A percentile compares a stretch with the other conserved stretches of the same genome.
phyloP scores from a whole-genome alignment of 64 coral and sea anemone species.

The Catalaphyllia jardinei region DNA sequence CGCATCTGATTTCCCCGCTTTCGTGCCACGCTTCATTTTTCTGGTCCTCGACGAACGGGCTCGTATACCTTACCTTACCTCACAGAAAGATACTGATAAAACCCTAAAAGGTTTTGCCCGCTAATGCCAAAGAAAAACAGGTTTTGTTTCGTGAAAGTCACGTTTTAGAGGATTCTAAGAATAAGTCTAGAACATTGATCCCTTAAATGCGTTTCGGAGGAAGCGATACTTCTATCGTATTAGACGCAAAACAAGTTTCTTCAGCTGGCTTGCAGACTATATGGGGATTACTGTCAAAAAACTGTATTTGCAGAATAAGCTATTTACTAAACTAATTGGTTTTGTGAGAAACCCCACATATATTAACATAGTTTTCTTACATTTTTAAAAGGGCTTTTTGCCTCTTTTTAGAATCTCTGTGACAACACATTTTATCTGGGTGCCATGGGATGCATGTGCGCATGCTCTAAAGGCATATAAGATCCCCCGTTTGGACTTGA shows the following conservation, averaged over 20 bases:
- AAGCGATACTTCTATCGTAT: slow-evolving; percentile 19
- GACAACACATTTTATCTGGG: slow-evolving; percentile 64
- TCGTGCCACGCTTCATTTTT: slow-evolving; percentile 9
- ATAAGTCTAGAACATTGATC: slow-evolving; percentile 34
- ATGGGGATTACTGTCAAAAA: slow-evolving; percentile 29
- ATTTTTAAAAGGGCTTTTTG: neutral
- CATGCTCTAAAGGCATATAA: slow-evolving; percentile 89
- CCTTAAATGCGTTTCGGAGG: slow-evolving; percentile 37
- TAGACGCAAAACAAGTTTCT: neutral
- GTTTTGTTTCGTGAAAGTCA: slow-evolving; percentile 12
- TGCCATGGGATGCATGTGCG: slow-evolving; percentile 85
- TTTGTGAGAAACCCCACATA: slow-evolving; percentile 6
- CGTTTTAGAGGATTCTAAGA: slow-evolving; percentile 29
- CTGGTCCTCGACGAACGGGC: neutral
- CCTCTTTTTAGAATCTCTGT: neutral
- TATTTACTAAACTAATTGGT: slow-evolving; percentile 45
- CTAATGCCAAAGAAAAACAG: slow-evolving; percentile 45
- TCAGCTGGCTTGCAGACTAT: neutral
- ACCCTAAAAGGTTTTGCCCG: slow-evolving; percentile 34
- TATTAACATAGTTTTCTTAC: slow-evolving; percentile 31
- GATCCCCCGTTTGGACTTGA: slow-evolving; percentile 75
- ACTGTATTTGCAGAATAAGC: slow-evolving; percentile 40
- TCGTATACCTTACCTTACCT: neutral
- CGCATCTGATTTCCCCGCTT: neutral
- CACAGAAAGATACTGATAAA: slow-evolving; percentile 5